Evolutionary conservation across 1,140 invertebrate genomes (phyloP).

Genomic region (Medauroidea extradentata): DNA sequence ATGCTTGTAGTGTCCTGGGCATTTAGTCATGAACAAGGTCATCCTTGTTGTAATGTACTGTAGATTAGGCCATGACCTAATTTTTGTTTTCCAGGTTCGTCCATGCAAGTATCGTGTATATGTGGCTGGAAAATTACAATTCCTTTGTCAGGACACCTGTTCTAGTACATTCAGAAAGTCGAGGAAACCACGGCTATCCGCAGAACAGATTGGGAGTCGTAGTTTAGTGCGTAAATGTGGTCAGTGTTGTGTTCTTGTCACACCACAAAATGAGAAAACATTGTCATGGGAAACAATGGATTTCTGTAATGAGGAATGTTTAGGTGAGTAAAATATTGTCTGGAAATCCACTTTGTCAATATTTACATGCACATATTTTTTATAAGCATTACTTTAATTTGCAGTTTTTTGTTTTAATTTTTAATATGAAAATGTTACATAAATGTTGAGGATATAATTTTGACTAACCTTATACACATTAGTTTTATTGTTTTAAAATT

Average conservation of each 20-base stretch:
- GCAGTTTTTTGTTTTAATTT: too few relatives aligned
- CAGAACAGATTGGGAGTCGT: background rate
- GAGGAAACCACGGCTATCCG: background rate
- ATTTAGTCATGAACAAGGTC: too few relatives aligned
- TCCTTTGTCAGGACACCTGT: constrained; percentile 1
- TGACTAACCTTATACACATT: too few relatives aligned
- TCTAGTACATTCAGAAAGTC: background rate
- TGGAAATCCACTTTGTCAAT: too few relatives aligned
- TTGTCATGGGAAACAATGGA: constrained; percentile 90
- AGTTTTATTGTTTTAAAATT: too few relatives aligned
- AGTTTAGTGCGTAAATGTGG: constrained; percentile 6
- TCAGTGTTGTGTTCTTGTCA: background rate
- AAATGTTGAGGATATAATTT: too few relatives aligned
- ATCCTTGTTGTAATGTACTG: background rate
- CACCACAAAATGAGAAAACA: constrained; percentile 4
- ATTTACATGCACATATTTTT: too few relatives aligned
- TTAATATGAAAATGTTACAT: too few relatives aligned
- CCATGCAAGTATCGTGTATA: constrained; percentile 2
- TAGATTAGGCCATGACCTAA: background rate
- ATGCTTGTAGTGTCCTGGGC: too few relatives aligned
- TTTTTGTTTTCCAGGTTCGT: background rate
- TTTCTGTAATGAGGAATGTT: constrained; percentile 84
- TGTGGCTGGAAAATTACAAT: background rate
- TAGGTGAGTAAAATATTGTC: constrained; percentile 51
- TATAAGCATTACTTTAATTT: too few relatives aligned